Base-by-base conservation (phyloP, 2,888 invertebrate genomes). In the Melieria picta region DNA sequence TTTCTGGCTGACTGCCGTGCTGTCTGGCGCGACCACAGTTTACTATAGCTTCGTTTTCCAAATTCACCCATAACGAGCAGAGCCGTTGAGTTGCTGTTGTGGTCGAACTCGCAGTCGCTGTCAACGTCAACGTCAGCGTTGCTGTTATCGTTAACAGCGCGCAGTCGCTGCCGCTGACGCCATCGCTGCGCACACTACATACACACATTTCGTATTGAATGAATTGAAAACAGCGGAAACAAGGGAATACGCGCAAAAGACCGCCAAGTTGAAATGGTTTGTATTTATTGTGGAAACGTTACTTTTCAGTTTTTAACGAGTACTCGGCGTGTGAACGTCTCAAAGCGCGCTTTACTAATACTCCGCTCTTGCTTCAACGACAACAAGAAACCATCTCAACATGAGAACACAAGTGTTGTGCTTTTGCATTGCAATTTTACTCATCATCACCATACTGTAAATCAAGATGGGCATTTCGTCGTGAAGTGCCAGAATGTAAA, bases 341-440 rank as follows among this genome's bases (percentile, higher is more conserved):
- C 42, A 55, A 30, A 45, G 48, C 62, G 62, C 62, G 69, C 6
- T 42, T 45, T 45, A 60, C 10, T 48, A 48, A 52, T n/a, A 66
- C 52, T 62, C 13, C 10, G 65, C 48, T 57, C 55, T 61, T 56
- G 67, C 60, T 11, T 13, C 43, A 65, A 45, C 42, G 65, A 62
- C 13, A 61, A 43, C 10, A 48, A 67, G 50, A 45, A 52, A 71
- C 47, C n/a, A 57, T 57, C 43, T 7, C 50, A 75, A 74, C 75
- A 83, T 85, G 84, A 79, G 83, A 77, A 78, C 69, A 48, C 85
- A 84, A 80, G 80, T 82, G 60, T 64, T 81, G 65, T 76, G 77
- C 73, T 85, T 83, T 76, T 83, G 84, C 74, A 72, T 84, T 72
- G 78, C 78, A 56, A 81, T 85, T 72, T 76, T 85, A 76, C 73